These are phyloP conservation scores for Holacanthella duospinosa DNA, from an alignment of 2,888 invertebrate genomes.

Conservation along the genomic window DNA sequence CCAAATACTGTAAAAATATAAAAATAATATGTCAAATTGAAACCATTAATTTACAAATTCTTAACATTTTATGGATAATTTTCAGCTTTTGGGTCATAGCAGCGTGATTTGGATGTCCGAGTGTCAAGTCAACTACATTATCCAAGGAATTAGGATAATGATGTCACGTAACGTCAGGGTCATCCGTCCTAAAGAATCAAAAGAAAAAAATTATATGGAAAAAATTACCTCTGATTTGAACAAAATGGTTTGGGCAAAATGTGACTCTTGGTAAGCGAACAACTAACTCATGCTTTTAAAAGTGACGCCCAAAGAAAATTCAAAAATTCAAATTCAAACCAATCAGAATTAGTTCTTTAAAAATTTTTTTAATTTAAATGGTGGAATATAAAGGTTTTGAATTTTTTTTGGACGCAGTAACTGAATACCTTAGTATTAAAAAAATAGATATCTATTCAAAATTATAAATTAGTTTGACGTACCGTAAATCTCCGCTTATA, in stretches of 20 bases:
- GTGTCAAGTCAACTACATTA: constrained; percentile 21
- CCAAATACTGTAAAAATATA: background rate
- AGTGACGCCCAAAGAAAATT: no score
- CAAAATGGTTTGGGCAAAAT: constrained; percentile 21
- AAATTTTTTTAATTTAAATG: no score
- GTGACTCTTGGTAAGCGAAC: constrained; percentile 10
- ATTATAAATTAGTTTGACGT: no score
- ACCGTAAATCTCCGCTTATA: no score
- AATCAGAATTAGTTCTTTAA: no score
- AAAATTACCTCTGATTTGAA: constrained; percentile 12
- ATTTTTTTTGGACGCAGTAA: no score
- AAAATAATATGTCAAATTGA: no score
- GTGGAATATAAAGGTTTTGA: no score
- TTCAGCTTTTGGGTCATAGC: constrained; percentile 9
- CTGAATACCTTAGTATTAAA: no score
- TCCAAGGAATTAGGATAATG: constrained; percentile 21
- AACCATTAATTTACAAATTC: background rate
- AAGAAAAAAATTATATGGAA: constrained; percentile 20
- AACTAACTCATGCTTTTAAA: no score
- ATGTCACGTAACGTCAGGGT: constrained; percentile 8
- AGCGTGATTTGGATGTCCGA: constrained; percentile 9
- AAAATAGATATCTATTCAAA: no score
- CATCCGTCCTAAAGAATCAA: constrained; percentile 15
- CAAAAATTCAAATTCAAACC: no score
- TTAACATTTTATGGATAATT: background rate